phyloP scores from a whole-genome alignment of 2,888 invertebrate genomes.

The Hirtodrosophila duncani region DNA sequence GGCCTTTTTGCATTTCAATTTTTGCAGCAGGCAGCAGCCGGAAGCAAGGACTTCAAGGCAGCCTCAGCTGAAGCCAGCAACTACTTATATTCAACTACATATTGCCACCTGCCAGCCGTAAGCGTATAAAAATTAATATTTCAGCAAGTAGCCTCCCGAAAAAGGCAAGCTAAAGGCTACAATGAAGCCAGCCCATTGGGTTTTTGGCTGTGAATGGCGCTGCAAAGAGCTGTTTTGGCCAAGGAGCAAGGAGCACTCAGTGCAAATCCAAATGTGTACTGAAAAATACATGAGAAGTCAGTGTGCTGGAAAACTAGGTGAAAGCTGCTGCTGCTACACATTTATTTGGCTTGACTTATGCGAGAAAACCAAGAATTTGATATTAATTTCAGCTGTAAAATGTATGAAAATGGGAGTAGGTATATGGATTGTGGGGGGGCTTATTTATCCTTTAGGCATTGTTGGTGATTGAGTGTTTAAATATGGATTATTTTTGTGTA shows the following conservation, averaged over 20 bases:
- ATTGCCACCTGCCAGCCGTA: slow-evolving; percentile 40
- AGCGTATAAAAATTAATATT: slow-evolving; percentile 69
- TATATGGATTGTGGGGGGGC: not conserved
- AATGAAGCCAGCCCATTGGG: slow-evolving; percentile 5
- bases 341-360: slow-evolving; percentile 7
- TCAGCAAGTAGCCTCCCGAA: slow-evolving; percentile 53
- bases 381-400: slow-evolving; percentile 57
- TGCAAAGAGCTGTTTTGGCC: not conserved
- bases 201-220: slow-evolving; percentile 25
- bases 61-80: too few relatives aligned
- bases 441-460: slow-evolving; percentile 17
- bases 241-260: slow-evolving; percentile 24
- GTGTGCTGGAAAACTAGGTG: slow-evolving; percentile 46
- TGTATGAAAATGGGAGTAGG: slow-evolving; percentile 16
- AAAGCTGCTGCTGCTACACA: too few relatives aligned
- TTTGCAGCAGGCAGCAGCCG: slow-evolving; percentile 25
- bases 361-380: slow-evolving; percentile 24
- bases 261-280: slow-evolving; percentile 46
- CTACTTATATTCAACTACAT: slow-evolving; percentile 10
- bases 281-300: slow-evolving; percentile 62
- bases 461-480: too few relatives aligned
- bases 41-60: not conserved
- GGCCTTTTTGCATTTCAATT: slow-evolving; percentile 67
- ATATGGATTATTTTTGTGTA: too few relatives aligned
- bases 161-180: not conserved